These are phyloP conservation scores for Nephrocerus scutellatus DNA, from an alignment of 2,888 invertebrate species.

Conservation along the genomic window DNA sequence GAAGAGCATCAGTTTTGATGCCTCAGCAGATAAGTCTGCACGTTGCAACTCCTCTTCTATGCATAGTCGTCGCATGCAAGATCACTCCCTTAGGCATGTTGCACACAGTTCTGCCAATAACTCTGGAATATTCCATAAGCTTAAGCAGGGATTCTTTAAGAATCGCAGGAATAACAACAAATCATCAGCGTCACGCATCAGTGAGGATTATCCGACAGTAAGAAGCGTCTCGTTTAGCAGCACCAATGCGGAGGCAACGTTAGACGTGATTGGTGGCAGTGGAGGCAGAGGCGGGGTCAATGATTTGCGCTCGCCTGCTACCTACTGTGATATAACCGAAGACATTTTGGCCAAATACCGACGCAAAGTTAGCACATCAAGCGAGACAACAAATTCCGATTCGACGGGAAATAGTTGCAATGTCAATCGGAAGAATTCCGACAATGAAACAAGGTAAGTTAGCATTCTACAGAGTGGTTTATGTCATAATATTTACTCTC, in stretches of 20 bases:
- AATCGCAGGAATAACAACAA: slow-evolving; percentile 56
- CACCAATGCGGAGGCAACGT: slow-evolving; percentile 28
- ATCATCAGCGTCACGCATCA: slow-evolving; percentile 19
- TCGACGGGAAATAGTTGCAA: slow-evolving; percentile 41
- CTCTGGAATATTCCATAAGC: slow-evolving; percentile 64
- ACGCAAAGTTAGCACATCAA: slow-evolving; percentile 55
- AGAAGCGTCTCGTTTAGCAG: slow-evolving; percentile 40
- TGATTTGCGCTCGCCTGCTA: slow-evolving; percentile 14
- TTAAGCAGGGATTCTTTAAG: slow-evolving; percentile 63
- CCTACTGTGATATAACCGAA: slow-evolving; percentile 67
- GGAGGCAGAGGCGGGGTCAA: slow-evolving; percentile 13
- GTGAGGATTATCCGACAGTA: slow-evolving; percentile 21
- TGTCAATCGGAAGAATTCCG: slow-evolving; percentile 31
- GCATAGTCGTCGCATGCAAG: too few species aligned
- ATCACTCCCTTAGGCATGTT: too few species aligned
- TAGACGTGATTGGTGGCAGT: slow-evolving; percentile 23
- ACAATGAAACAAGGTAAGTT: slow-evolving; percentile 46
- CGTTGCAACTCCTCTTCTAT: too few species aligned
- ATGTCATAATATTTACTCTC: background rate
- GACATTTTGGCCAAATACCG: slow-evolving; percentile 94
- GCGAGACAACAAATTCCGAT: slow-evolving; percentile 49
- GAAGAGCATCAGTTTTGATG: slow-evolving; percentile 87
- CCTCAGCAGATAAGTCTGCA: slow-evolving; percentile 75
- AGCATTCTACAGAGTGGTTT: background rate
- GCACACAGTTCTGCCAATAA: slow-evolving; percentile 43